A percentile compares a stretch with the other conserved stretches of the same genome.
Evolutionary conservation across 2,888 invertebrate genomes (phyloP).

Genomic region (Drosophila kanekoi): DNA sequence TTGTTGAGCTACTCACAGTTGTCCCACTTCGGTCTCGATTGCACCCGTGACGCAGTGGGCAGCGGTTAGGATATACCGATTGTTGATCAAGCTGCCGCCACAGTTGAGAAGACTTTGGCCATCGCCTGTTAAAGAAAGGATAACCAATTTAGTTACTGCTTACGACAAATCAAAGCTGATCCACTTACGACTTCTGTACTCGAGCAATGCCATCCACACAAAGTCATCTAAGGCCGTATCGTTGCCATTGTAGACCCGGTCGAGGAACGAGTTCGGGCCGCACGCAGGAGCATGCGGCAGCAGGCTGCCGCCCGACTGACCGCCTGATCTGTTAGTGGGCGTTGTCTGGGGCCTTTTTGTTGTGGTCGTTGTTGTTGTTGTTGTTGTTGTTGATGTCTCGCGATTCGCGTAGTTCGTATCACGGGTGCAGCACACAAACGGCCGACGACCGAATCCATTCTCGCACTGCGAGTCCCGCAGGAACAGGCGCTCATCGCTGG

Average conservation of each 20-base stretch:
- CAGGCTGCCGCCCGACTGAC: constrained; percentile 55
- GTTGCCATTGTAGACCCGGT: constrained; percentile 88
- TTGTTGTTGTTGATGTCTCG: constrained; percentile 20
- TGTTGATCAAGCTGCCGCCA: constrained; percentile 90
- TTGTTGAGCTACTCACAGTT: constrained; percentile 84
- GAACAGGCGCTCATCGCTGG: constrained; percentile 63
- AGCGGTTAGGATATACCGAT: constrained; percentile 87
- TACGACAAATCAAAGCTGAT: no score
- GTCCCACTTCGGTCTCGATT: constrained; percentile 86
- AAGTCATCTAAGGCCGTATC: constrained; percentile 88
- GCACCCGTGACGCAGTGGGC: constrained; percentile 88
- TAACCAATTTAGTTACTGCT: background rate
- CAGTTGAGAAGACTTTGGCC: constrained; percentile 85
- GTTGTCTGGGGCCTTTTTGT: constrained; percentile 3
- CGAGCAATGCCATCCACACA: constrained; percentile 90
- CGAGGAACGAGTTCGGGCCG: constrained; percentile 80
- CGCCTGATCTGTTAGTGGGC: constrained; percentile 25
- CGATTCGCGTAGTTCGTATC: constrained; percentile 60
- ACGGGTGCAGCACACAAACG: constrained; percentile 81
- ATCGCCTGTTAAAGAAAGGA: constrained; percentile 45
- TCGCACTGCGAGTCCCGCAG: constrained; percentile 78
- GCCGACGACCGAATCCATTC: constrained; percentile 73
- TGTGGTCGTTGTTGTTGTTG: constrained; percentile 16
- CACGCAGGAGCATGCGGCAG: constrained; percentile 81
- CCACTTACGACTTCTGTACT: constrained; percentile 88